Percentiles rank a stretch among this genome's conserved stretches.
Evolutionary conservation across 1,140 invertebrate species (phyloP).

Genomic region (Drosophila saltans): DNA sequence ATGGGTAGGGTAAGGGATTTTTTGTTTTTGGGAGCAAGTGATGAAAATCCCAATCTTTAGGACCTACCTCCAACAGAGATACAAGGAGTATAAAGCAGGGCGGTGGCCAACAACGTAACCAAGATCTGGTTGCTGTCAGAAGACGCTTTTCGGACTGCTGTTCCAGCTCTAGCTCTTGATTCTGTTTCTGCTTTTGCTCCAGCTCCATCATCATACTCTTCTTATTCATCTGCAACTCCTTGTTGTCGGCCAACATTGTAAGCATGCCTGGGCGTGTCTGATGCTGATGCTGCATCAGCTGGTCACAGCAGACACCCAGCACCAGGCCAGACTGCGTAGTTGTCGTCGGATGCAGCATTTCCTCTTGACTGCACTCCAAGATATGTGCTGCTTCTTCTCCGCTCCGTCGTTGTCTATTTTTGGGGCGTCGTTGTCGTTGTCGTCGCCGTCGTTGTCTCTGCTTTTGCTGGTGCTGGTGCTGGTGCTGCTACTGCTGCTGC

Average conservation of each 20-base stretch:
- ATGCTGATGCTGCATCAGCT: slow-evolving; percentile 59
- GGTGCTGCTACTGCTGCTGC: no score
- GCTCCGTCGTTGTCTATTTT: slow-evolving; percentile 60
- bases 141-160: slow-evolving; percentile 24
- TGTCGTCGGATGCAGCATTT: slow-evolving; percentile 52
- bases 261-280: slow-evolving; percentile 22
- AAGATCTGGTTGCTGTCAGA: slow-evolving; percentile 21
- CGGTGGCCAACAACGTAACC: slow-evolving; percentile 93
- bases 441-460: neutral
- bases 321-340: slow-evolving; percentile 61
- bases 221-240: slow-evolving; percentile 8
- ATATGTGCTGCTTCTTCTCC: slow-evolving; percentile 18
- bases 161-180: neutral
- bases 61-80: slow-evolving; percentile 92
- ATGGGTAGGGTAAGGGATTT: no score
- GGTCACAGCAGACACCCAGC: slow-evolving; percentile 73
- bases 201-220: neutral
- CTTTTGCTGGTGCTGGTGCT: no score
- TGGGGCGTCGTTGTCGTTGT: slow-evolving; percentile 67
- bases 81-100: slow-evolving; percentile 94
- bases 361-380: slow-evolving; percentile 28
- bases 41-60: slow-evolving; percentile 20
- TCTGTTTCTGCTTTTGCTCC: slow-evolving; percentile 22
- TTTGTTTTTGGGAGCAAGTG: neutral
- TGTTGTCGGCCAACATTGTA: slow-evolving; percentile 23